These are phyloP conservation scores for Regulus satrapa DNA, from an alignment of 2,113 vertebrate genomes.

Conservation along the genomic window DNA sequence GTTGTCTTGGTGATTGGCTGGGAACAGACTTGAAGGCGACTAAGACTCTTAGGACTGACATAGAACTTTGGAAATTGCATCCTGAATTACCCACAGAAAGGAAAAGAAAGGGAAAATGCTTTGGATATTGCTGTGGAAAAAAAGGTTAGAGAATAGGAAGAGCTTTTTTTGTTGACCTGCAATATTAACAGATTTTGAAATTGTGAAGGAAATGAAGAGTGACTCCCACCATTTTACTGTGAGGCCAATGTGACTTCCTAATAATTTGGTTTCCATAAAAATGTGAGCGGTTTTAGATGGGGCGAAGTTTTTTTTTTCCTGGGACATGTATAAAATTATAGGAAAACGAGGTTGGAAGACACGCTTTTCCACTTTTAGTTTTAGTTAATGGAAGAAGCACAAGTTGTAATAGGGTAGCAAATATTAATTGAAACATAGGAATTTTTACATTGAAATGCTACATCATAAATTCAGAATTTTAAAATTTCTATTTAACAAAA, in stretches of 20 bases:
- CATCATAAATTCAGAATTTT: neutral
- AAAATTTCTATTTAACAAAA: neutral
- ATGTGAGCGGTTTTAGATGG: neutral
- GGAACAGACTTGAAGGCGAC: slow-evolving; percentile 47
- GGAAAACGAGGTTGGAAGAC: neutral
- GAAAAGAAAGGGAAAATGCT: slow-evolving; percentile 27
- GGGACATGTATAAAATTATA: neutral
- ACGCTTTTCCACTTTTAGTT: neutral
- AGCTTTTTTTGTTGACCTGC: neutral
- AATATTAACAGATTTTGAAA: neutral
- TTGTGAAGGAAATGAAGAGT: neutral
- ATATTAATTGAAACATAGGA: neutral
- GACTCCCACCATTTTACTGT: neutral
- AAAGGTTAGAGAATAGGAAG: neutral
- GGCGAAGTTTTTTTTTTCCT: neutral
- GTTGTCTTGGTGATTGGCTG: slow-evolving; percentile 44
- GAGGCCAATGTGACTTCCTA: neutral
- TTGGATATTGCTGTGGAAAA: neutral
- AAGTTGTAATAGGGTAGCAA: neutral
- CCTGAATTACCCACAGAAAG: neutral
- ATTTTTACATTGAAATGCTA: neutral
- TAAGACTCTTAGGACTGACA: slow-evolving; percentile 4
- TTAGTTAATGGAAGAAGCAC: neutral
- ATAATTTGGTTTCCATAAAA: neutral
- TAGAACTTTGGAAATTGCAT: slow-evolving; percentile 15